phyloP scores from a whole-genome alignment of 1,140 invertebrate genomes.

The Drosophila truncata region DNA sequence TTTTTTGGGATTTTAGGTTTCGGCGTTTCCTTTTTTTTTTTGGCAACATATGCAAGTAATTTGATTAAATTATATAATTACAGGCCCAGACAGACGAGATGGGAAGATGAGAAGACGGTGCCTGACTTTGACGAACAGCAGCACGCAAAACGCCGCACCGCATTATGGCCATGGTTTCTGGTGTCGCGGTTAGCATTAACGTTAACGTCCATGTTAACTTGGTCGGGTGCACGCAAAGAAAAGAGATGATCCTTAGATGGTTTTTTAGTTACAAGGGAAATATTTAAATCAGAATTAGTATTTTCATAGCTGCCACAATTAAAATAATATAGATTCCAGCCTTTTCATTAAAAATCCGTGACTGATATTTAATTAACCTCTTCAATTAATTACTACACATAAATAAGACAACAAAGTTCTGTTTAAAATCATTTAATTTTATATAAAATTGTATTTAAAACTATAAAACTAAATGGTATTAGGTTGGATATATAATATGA shows the following conservation, averaged over 20 bases:
- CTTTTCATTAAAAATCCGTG: neutral
- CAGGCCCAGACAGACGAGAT: slow-evolving; percentile 58
- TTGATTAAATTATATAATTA: slow-evolving; percentile 84
- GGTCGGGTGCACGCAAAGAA: slow-evolving; percentile 4
- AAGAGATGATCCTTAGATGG: neutral
- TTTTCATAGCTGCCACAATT: neutral
- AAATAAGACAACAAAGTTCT: neutral
- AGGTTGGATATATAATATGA: too few relatives aligned
- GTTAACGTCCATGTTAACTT: slow-evolving; percentile 25
- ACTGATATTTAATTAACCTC: neutral
- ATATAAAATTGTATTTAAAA: neutral
- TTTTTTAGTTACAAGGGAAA: too few relatives aligned
- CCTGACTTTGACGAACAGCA: slow-evolving; percentile 73
- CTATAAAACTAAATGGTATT: neutral
- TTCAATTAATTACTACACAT: too few relatives aligned
- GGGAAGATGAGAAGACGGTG: slow-evolving; percentile 43
- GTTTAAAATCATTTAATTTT: neutral
- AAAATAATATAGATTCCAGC: neutral
- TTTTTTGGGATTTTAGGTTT: slow-evolving; percentile 26
- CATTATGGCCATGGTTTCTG: slow-evolving; percentile 49
- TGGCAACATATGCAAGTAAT: slow-evolving; percentile 83
- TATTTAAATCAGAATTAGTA: neutral
- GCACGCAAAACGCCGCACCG: slow-evolving; percentile 46
- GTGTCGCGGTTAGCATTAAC: slow-evolving; percentile 37
- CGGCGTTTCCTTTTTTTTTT: slow-evolving; percentile 53